Evolutionary conservation across 2,113 vertebrate species (phyloP), one percentile per base, ranked within the genome.

Genomic region (Dipodomys ordii): DNA sequence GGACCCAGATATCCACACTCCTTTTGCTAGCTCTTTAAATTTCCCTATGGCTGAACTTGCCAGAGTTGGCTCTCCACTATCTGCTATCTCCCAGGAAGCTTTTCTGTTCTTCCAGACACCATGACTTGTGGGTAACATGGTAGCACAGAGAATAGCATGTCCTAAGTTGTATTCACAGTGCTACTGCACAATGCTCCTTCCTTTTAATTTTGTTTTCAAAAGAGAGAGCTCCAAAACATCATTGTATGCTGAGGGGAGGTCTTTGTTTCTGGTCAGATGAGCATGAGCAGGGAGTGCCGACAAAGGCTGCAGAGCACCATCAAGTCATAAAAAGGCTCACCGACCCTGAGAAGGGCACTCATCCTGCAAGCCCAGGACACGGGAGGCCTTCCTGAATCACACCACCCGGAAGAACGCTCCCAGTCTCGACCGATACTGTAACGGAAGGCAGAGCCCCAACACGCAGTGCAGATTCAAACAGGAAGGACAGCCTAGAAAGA

Each of bases 201-300:
- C 16, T 93, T 88, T 39, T 22, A 20, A 80, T 84, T 95, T 83
- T 87, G 10, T 64, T 89, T 90, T 84, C 91, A 69, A 22, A 96
- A 90, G 65, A 49, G 87, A 85, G 46, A 49, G 19, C 49, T 95
- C 23, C 53, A 77, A 84, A 76, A 88, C 90, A 60, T 19, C 0
- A 1, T 39, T 64, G 91, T 94, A 73, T 27, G 22, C 39, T 85
- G 69, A 69, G 92, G 93, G 67, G 8, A 60, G 60, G 32, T 18
- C 35, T 94, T 88, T 65, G 30, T 64, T 82, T 53, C 65, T 10
- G 16, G 88, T 44, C 7, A 79, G 28, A 15, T 18, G 87, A 82
- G 62, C 19, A 64, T 6, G 13, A 1, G 22, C 12, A 67, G 18
- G 20, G 28, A 76, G 62, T 74, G 12, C 20, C 35, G n/a, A 25